Conservation (phyloP, 2,113 vertebrate genomes). For the Protobothrops mucrosquamatus region DNA sequence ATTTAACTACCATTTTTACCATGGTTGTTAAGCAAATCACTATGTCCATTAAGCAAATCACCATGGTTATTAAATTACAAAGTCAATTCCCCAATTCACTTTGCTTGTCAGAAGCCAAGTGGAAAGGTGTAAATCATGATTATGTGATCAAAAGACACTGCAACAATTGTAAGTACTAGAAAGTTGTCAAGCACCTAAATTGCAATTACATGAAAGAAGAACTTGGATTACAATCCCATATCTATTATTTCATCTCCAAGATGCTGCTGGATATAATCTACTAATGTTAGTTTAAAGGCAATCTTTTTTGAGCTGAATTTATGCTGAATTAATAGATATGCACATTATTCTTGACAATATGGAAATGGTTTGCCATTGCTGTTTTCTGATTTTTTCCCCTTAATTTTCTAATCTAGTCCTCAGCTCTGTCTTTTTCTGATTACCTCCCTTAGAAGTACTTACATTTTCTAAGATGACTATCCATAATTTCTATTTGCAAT, state of each 20-base stretch:
- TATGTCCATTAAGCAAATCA: neutral
- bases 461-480: neutral
- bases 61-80: neutral
- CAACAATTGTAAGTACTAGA: neutral
- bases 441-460: neutral
- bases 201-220: neutral
- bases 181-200: neutral
- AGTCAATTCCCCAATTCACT: too few relatives aligned
- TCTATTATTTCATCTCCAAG: neutral
- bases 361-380: neutral
- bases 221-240: neutral
- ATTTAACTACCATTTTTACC: neutral
- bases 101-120: neutral
- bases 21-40: neutral
- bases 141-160: neutral
- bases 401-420: neutral
- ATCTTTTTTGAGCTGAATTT: neutral
- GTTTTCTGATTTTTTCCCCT: neutral
- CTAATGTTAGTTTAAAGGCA: neutral
- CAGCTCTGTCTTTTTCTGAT: neutral
- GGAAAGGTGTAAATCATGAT: neutral
- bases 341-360: neutral
- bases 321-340: neutral
- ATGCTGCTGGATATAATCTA: neutral
- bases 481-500: neutral